Evolutionary conservation across 1,140 invertebrate genomes (phyloP).

Genomic region (Papilio xuthus): DNA sequence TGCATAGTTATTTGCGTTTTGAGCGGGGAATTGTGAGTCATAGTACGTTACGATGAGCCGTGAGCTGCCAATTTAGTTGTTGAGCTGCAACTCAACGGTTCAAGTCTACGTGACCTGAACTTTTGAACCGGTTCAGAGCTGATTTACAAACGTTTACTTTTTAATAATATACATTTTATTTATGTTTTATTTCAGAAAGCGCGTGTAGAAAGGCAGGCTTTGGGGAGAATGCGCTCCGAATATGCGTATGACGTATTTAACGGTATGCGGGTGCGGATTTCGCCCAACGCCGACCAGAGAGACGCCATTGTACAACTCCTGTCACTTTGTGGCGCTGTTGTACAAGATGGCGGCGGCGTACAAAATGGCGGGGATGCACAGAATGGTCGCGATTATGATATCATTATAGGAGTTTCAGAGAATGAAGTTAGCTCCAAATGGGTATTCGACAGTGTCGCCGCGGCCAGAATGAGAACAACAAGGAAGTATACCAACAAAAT

Average conservation of each 20-base stretch:
- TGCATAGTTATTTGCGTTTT: too few species aligned
- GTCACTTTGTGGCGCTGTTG: constrained; percentile 60
- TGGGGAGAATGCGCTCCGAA: constrained; percentile 52
- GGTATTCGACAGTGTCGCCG: constrained; percentile 72
- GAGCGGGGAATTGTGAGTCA: too few species aligned
- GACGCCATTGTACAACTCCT: constrained; percentile 58
- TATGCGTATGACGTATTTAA: constrained; percentile 67
- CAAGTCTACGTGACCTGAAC: too few species aligned
- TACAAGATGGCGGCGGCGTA: constrained; percentile 43
- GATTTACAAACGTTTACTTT: too few species aligned
- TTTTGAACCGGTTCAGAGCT: too few species aligned
- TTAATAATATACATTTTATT: too few species aligned
- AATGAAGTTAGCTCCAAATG: constrained; percentile 64
- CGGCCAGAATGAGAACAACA: constrained; percentile 62
- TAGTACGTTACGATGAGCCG: too few species aligned
- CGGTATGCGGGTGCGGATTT: constrained; percentile 54
- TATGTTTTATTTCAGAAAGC: constrained; percentile 59
- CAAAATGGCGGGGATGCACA: constrained; percentile 38
- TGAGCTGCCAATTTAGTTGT: too few species aligned
- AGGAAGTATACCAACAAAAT: constrained; percentile 59
- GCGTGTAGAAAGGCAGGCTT: constrained; percentile 58
- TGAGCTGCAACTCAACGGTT: too few species aligned
- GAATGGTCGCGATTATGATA: constrained; percentile 47
- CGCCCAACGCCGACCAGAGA: constrained; percentile 51
- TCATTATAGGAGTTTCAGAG: constrained; percentile 50